Conservation (phyloP, 2,888 invertebrate genomes). For the Yponomeuta evonymella region DNA sequence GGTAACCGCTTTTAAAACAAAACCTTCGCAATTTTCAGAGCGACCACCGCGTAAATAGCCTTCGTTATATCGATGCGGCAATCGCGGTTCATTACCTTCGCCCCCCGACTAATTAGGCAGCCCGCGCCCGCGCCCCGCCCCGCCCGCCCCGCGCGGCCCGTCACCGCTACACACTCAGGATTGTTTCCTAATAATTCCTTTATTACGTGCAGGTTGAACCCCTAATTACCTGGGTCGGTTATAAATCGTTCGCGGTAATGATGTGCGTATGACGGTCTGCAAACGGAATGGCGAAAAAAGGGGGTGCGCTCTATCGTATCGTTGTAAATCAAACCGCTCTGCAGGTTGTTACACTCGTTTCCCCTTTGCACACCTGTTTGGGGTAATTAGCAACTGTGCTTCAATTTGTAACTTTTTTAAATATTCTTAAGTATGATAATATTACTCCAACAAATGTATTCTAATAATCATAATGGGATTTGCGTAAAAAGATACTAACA, state of each 20-base stretch:
- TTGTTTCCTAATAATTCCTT: slow-evolving; percentile 74
- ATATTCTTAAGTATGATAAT: no score
- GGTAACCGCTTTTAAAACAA: slow-evolving; percentile 75
- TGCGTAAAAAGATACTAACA: no score
- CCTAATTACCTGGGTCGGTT: slow-evolving; percentile 53
- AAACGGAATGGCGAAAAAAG: slow-evolving; percentile 1
- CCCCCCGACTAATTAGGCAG: slow-evolving; percentile 65
- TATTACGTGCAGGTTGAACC: slow-evolving; percentile 54
- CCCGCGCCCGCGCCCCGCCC: slow-evolving; percentile 36
- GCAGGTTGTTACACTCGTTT: neutral
- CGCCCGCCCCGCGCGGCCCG: slow-evolving; percentile 30
- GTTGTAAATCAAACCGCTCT: neutral
- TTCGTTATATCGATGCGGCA: slow-evolving; percentile 72
- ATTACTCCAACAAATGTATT: no score
- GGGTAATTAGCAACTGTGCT: slow-evolving; percentile 10
- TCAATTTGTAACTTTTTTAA: neutral
- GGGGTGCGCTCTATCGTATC: neutral
- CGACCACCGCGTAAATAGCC: slow-evolving; percentile 73
- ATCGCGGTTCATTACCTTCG: slow-evolving; percentile 74
- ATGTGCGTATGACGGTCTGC: slow-evolving; percentile 11
- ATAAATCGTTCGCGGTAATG: slow-evolving; percentile 36
- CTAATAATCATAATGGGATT: no score
- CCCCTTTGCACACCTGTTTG: neutral
- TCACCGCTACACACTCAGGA: slow-evolving; percentile 37
- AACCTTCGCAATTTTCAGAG: slow-evolving; percentile 71